Conservation (phyloP, 2,797 vertebrate genomes). For the Manis pentadactyla region DNA sequence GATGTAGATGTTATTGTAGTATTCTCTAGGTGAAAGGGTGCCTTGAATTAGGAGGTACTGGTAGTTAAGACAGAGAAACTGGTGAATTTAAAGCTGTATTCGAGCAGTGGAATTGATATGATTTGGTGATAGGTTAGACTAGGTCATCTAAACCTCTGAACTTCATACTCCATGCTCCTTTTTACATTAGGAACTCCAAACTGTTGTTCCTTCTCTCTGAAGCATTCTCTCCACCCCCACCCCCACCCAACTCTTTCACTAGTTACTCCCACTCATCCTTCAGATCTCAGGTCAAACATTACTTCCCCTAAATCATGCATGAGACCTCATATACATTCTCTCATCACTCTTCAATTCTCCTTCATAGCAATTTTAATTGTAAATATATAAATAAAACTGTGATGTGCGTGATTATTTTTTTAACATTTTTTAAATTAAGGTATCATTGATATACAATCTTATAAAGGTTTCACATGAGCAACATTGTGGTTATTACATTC, state of each 20-base stretch:
- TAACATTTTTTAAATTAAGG: too few species aligned
- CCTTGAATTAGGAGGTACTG: background rate
- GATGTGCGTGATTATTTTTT: background rate
- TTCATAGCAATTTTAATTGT: background rate
- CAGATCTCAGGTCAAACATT: background rate
- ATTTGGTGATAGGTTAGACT: constrained; percentile 12
- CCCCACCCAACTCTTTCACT: background rate
- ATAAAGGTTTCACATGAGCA: too few species aligned
- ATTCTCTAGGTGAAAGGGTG: background rate
- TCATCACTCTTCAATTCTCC: background rate
- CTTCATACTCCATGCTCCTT: background rate
- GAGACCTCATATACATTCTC: background rate
- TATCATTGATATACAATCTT: too few species aligned
- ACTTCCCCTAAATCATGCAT: background rate
- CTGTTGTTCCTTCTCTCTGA: background rate
- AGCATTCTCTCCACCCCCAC: background rate
- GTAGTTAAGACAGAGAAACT: background rate
- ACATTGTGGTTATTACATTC: too few species aligned
- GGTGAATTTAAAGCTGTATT: background rate
- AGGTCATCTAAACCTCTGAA: background rate
- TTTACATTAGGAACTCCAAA: background rate
- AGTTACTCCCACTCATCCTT: background rate
- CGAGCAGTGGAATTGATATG: background rate
- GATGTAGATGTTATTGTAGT: background rate
- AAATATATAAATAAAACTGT: background rate